phyloP scores from a whole-genome alignment of 2,113 vertebrate species.

The Pygoscelis antarcticus region DNA sequence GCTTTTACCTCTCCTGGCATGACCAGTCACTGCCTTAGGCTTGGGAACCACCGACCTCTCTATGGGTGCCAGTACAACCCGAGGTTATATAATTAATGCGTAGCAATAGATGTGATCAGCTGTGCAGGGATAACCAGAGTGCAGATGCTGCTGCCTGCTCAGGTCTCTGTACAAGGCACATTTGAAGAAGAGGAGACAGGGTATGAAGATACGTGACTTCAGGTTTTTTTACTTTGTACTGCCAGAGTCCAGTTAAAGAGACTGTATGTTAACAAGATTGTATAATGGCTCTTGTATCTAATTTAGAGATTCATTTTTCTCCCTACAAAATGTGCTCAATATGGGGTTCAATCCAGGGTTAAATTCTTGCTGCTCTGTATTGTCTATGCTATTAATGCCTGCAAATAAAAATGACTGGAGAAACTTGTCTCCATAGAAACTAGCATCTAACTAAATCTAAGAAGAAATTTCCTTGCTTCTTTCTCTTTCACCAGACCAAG shows the following conservation, averaged over 20 bases:
- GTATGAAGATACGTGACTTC: not conserved
- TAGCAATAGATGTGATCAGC: not conserved
- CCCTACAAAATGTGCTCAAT: not conserved
- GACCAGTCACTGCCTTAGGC: not conserved
- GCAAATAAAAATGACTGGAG: slow-evolving; percentile 59
- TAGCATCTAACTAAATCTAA: slow-evolving; percentile 45
- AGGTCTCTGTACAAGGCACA: not conserved
- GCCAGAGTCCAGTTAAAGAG: slow-evolving; percentile 7
- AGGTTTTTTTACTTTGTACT: not conserved
- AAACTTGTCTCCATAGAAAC: slow-evolving; percentile 68
- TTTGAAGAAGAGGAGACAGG: not conserved
- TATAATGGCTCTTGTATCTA: slow-evolving; percentile 19
- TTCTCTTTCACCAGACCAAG: slow-evolving; percentile 14
- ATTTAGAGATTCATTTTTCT: slow-evolving; percentile 53
- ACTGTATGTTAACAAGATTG: slow-evolving; percentile 21
- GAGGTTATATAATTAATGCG: not conserved
- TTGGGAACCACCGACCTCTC: not conserved
- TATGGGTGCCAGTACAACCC: not conserved
- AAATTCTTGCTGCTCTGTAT: slow-evolving; percentile 51
- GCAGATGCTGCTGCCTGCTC: not conserved
- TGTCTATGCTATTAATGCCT: slow-evolving; percentile 49
- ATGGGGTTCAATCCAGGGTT: slow-evolving; percentile 49
- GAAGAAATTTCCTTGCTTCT: slow-evolving; percentile 35
- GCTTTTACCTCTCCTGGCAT: not conserved
- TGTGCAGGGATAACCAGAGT: not conserved